Evolutionary conservation across 2,888 invertebrate genomes (phyloP).

Genomic region (Drosophila yooni): DNA sequence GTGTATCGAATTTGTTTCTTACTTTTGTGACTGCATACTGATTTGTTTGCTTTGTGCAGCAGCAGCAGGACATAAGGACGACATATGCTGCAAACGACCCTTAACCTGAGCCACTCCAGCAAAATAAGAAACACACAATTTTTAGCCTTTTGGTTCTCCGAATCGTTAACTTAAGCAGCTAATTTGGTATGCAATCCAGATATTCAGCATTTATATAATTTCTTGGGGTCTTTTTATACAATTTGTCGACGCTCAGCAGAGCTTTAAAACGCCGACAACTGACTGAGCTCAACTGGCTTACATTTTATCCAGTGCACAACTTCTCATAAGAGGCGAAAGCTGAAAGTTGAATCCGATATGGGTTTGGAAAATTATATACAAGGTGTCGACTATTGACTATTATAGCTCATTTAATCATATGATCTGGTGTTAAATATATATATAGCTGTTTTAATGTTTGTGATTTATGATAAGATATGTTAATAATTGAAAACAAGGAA

Average conservation of each 20-base stretch:
- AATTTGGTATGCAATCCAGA: constrained; percentile 77
- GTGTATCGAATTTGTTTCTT: constrained; percentile 50
- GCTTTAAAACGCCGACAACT: constrained; percentile 29
- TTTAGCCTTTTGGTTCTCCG: constrained; percentile 7
- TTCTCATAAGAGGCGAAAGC: constrained; percentile 7
- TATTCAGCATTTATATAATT: constrained; percentile 74
- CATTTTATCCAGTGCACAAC: constrained; percentile 10
- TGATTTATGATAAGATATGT: background rate
- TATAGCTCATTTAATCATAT: background rate
- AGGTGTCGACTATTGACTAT: background rate
- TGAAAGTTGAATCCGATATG: background rate
- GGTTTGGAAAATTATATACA: background rate
- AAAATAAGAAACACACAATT: constrained; percentile 15
- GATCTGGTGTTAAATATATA: background rate
- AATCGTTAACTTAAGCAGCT: constrained; percentile 49
- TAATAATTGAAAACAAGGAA: background rate
- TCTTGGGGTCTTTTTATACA: constrained; percentile 56
- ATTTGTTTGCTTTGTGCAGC: constrained; percentile 78
- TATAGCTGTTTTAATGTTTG: background rate
- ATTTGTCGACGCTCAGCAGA: constrained; percentile 48
- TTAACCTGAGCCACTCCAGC: constrained; percentile 66
- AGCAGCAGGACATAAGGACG: constrained; percentile 55
- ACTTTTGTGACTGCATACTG: constrained; percentile 79
- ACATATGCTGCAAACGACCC: constrained; percentile 75
- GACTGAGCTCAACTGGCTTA: constrained; percentile 16